Conservation (phyloP, 2,113 vertebrate genomes). For the Paramisgurnus dabryanus region DNA sequence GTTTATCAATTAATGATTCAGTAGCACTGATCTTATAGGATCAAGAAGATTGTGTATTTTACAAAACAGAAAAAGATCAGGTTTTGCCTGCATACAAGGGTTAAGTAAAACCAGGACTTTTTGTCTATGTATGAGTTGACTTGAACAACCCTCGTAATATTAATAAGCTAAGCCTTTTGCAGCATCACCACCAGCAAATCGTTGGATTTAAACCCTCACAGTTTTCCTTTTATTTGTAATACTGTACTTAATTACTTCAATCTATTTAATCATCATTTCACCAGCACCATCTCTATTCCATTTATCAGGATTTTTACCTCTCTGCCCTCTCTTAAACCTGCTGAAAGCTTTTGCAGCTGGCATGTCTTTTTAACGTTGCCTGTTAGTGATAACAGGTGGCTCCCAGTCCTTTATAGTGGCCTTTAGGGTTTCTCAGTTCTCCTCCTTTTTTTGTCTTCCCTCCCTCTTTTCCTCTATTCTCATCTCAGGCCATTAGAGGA, state of each 20-base stretch:
- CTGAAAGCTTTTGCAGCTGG: neutral
- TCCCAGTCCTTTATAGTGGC: slow-evolving; percentile 21
- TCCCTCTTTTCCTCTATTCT: slow-evolving; percentile 16
- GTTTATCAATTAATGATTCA: too few species aligned
- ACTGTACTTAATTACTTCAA: neutral
- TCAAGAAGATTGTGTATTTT: too few species aligned
- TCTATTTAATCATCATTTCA: neutral
- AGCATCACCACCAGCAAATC: neutral
- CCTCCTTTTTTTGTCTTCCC: slow-evolving; percentile 10
- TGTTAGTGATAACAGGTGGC: slow-evolving; percentile 15
- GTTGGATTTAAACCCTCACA: neutral
- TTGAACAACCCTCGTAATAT: too few species aligned
- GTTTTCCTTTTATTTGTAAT: neutral
- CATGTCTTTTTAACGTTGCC: neutral
- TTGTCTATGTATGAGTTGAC: too few species aligned
- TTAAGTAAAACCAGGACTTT: too few species aligned
- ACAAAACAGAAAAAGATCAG: too few species aligned
- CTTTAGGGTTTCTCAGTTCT: slow-evolving; percentile 27
- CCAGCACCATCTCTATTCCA: neutral
- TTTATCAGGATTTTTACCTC: neutral
- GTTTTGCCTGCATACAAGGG: too few species aligned
- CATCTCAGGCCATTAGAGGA: slow-evolving; percentile 42
- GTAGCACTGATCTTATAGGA: too few species aligned
- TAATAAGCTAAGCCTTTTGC: too few species aligned
- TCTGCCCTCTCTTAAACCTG: neutral